Conservation (phyloP, 1,140 invertebrate species). For the Cyrtorhinus lividipennis region DNA sequence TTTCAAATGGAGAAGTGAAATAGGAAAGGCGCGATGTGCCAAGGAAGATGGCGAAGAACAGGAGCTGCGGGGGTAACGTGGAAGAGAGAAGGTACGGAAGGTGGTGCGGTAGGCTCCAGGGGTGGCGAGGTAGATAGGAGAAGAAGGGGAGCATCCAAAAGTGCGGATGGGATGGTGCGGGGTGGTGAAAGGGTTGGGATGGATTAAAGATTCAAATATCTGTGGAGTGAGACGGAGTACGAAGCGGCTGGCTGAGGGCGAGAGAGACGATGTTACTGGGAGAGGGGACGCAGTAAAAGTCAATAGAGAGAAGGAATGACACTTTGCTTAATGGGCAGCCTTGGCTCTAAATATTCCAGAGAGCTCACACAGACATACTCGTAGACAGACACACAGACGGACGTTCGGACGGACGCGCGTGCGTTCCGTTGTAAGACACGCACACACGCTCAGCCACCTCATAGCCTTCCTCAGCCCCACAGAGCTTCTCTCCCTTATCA, state of each 20-base stretch:
- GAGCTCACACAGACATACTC: not conserved
- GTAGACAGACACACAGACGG: not conserved
- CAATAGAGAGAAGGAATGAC: constrained; percentile 19
- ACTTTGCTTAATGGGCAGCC: constrained; percentile 17
- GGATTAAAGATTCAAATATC: constrained; percentile 9
- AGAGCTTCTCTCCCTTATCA: constrained; percentile 12
- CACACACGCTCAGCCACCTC: constrained; percentile 14
- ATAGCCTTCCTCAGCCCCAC: not conserved
- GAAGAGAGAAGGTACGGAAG: not conserved
- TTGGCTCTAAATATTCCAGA: constrained; percentile 18
- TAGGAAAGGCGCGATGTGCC: not conserved
- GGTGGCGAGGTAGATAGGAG: too few relatives aligned
- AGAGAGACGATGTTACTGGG: not conserved
- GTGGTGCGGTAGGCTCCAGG: too few relatives aligned
- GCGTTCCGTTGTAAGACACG: not conserved
- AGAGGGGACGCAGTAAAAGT: constrained; percentile 15
- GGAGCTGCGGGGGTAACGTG: too few relatives aligned
- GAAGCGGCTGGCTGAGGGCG: not conserved
- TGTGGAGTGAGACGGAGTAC: not conserved
- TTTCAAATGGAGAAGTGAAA: constrained; percentile 1
- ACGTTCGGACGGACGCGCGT: not conserved
- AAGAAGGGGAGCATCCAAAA: not conserved
- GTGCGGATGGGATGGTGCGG: not conserved
- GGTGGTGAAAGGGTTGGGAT: not conserved
- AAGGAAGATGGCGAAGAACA: too few relatives aligned